phyloP scores from a whole-genome alignment of 1,140 invertebrate genomes.

The Euschistus heros region DNA sequence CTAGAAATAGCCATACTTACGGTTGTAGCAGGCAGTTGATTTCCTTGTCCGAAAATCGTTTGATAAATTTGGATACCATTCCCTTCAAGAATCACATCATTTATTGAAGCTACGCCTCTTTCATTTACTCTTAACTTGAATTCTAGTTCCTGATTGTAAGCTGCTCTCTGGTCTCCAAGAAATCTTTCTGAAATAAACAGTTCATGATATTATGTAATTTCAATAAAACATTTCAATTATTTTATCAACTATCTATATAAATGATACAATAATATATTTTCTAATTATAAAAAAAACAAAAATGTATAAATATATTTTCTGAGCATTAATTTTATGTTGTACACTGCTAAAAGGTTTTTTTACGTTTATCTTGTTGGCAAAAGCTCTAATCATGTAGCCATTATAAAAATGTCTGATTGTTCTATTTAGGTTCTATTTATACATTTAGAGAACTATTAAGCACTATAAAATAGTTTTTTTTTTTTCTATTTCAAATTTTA shows the following conservation, averaged over 20 bases:
- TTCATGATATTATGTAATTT: slow-evolving; percentile 7
- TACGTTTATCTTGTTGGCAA: too few species aligned
- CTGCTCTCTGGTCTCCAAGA: slow-evolving; percentile 83
- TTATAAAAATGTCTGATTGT: too few species aligned
- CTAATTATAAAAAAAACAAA: too few species aligned
- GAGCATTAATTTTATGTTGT: too few species aligned
- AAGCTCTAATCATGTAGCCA: too few species aligned
- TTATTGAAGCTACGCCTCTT: slow-evolving; percentile 52
- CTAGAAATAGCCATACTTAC: slow-evolving; percentile 34
- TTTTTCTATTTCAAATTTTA: too few species aligned
- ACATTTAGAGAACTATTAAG: too few species aligned
- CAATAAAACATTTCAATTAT: background rate
- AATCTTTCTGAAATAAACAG: slow-evolving; percentile 53
- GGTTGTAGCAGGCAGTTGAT: slow-evolving; percentile 61
- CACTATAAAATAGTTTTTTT: too few species aligned
- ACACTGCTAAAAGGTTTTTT: too few species aligned
- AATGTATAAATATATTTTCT: too few species aligned
- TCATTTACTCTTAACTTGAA: slow-evolving; percentile 82
- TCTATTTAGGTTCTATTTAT: too few species aligned
- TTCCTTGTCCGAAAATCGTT: slow-evolving; percentile 85
- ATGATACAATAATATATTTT: too few species aligned
- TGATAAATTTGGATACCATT: slow-evolving; percentile 66
- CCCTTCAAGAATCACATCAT: slow-evolving; percentile 81
- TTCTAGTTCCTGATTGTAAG: slow-evolving; percentile 88
- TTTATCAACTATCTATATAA: slow-evolving; percentile 27